Conservation (phyloP, 2,797 vertebrate genomes). For the Urosaurus nigricauda region DNA sequence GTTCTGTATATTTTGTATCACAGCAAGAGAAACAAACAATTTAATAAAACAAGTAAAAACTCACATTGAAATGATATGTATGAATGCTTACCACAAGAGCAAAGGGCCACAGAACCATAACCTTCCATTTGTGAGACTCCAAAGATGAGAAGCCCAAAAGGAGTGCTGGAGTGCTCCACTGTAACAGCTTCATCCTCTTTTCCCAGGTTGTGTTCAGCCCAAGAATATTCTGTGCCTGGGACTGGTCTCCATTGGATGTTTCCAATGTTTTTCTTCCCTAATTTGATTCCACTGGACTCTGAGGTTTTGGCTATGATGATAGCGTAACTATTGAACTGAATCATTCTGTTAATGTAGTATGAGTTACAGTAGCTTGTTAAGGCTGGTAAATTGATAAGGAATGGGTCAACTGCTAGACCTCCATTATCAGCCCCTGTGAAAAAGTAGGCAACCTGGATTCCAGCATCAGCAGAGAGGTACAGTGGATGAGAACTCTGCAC, state of each 20-base stretch:
- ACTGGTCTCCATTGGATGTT: slow-evolving; percentile 69
- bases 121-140: slow-evolving; percentile 43
- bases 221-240: slow-evolving; percentile 77
- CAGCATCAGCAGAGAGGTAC: slow-evolving; percentile 71
- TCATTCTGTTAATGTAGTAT: slow-evolving; percentile 70
- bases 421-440: slow-evolving; percentile 65
- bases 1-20: background rate
- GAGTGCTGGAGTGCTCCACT: slow-evolving; percentile 15
- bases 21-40: too few relatives aligned
- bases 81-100: slow-evolving; percentile 34
- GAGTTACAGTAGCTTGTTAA: slow-evolving; percentile 73
- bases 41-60: too few relatives aligned
- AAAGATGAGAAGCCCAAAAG: slow-evolving; percentile 52
- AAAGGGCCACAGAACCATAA: slow-evolving; percentile 37
- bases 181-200: background rate
- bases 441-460: slow-evolving; percentile 81
- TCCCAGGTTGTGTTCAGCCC: slow-evolving; percentile 51
- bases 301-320: slow-evolving; percentile 77
- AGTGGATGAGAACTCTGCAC: slow-evolving; percentile 52
- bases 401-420: slow-evolving; percentile 64
- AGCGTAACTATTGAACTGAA: slow-evolving; percentile 74
- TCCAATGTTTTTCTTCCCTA: slow-evolving; percentile 54
- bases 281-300: slow-evolving; percentile 32
- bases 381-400: slow-evolving; percentile 77
- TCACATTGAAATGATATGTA: too few relatives aligned